Base-by-base conservation (phyloP, 2,797 vertebrate species). In the Lates japonicus region DNA sequence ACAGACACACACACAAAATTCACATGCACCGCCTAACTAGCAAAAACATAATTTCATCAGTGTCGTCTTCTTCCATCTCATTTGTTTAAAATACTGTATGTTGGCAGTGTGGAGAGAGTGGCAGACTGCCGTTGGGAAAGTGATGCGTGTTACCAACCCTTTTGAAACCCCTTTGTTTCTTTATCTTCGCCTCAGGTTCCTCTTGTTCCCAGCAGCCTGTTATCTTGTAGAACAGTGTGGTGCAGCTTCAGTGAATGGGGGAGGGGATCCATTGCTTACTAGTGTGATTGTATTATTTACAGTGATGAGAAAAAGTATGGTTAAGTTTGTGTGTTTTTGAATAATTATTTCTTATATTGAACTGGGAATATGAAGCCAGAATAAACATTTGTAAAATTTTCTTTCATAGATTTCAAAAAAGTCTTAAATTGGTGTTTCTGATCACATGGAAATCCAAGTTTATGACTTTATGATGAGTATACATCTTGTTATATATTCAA, bases 151-250 rank as follows among this genome's bases (percentile, higher is more conserved):
- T 66, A 64, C 71, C 1, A 3, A 61, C 37, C 19, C 48, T 41
- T 63, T 64, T 44, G 33, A 80, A 81, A 71, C 72, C 79, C 66
- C 66, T 29, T 29, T 76, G 65, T 76, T 81, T 82, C 52, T 84
- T 82, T 84, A 85, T 89, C 84, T 70, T 46, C 54, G 58, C 59
- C 54, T 55, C 22, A 31, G 67, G 70, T 84, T 84, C 42, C 58
- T 79, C 63, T 87, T 75, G 51, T 64, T 81, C 72, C 64, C 57
- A 65, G 48, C 65, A 60, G 62, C 37, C 42, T 66, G 68, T 82
- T 84, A 80, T 86, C 80, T 81, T 59, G 63, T 7, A 22, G 48
- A 73, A 55, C 83, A 84, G 49, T 48, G 29, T 80, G 59, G 37
- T 29, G 25, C 49, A 78, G 20, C 58, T 63, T 76, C 46, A 81